Percentiles rank a stretch among this genome's conserved stretches.
phyloP scores from a whole-genome alignment of 2,888 invertebrate genomes.

The Zele albiditarsus region DNA sequence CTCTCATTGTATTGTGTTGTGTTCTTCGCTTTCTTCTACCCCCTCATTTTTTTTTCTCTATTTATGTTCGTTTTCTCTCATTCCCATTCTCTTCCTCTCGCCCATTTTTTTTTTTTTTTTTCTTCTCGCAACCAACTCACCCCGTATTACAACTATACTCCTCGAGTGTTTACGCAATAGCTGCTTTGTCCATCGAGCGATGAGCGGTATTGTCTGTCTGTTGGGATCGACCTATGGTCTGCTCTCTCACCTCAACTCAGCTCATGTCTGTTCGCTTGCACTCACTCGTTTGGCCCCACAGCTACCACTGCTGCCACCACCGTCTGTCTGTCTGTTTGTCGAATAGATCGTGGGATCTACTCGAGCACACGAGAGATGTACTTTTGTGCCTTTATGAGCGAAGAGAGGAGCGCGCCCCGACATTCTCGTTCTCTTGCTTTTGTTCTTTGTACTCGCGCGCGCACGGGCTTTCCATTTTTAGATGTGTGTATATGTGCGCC shows the following conservation, averaged over 20 bases:
- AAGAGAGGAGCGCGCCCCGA: constrained; percentile 56
- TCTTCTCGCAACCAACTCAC: constrained; percentile 38
- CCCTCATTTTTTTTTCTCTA: constrained; percentile 15
- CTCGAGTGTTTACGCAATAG: constrained; percentile 72
- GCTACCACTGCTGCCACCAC: neutral
- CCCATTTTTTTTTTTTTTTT: constrained; percentile 24
- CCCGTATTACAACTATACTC: constrained; percentile 50
- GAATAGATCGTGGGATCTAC: constrained; percentile 57
- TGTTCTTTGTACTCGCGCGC: constrained; percentile 57
- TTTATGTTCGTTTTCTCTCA: constrained; percentile 12
- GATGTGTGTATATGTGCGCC: constrained; percentile 45
- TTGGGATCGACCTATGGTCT: constrained; percentile 60
- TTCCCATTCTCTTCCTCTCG: constrained; percentile 27
- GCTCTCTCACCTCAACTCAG: constrained; percentile 39
- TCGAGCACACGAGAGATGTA: constrained; percentile 62
- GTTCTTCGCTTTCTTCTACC: constrained; percentile 36
- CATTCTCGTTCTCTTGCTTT: constrained; percentile 59
- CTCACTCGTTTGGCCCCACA: neutral
- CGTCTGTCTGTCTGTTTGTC: constrained; percentile 47
- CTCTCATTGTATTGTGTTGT: constrained; percentile 24
- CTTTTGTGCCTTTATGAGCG: constrained; percentile 67
- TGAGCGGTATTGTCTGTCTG: constrained; percentile 71
- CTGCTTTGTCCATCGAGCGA: constrained; percentile 72
- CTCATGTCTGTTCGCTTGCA: constrained; percentile 31
- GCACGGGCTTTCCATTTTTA: constrained; percentile 50